These are phyloP conservation scores for Camptogramma bilineatum DNA, from an alignment of 2,888 invertebrate species.

Conservation along the genomic window DNA sequence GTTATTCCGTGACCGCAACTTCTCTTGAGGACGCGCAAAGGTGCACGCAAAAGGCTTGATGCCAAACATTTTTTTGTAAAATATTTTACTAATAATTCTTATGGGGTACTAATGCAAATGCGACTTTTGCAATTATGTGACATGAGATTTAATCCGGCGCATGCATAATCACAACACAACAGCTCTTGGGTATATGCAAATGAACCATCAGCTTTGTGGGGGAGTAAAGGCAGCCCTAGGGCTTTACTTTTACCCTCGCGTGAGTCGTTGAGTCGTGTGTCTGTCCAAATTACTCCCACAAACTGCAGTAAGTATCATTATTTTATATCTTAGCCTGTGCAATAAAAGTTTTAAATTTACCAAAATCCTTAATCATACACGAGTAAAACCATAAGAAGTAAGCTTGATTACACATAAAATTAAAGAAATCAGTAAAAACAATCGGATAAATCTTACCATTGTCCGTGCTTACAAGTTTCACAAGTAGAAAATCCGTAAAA, in stretches of 20 bases:
- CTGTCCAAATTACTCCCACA: slow-evolving; percentile 59
- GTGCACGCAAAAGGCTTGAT: slow-evolving; percentile 1
- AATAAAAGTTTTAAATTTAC: not conserved
- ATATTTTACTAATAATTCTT: not conserved
- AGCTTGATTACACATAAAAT: not conserved
- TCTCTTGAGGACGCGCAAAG: slow-evolving; percentile 11
- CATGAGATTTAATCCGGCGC: slow-evolving; percentile 32
- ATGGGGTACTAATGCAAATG: not conserved
- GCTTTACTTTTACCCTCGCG: slow-evolving; percentile 50
- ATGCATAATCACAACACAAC: slow-evolving; percentile 39
- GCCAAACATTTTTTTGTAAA: slow-evolving; percentile 2
- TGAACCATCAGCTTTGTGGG: slow-evolving; percentile 45
- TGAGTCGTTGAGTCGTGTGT: slow-evolving; percentile 45
- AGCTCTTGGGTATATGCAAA: slow-evolving; percentile 55
- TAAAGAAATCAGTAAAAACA: not conserved
- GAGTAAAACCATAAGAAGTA: not conserved
- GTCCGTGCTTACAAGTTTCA: not conserved
- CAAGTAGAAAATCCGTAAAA: slow-evolving; percentile 5
- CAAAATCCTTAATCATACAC: not conserved
- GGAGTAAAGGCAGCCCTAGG: slow-evolving; percentile 51
- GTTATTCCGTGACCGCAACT: slow-evolving; percentile 28
- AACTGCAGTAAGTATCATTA: slow-evolving; percentile 51
- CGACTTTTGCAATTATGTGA: slow-evolving; percentile 21
- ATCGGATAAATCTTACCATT: not conserved
- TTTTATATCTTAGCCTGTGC: slow-evolving; percentile 42